These are phyloP conservation scores for Plebejus anna DNA, from an alignment of 2,888 invertebrate species.

Conservation along the genomic window DNA sequence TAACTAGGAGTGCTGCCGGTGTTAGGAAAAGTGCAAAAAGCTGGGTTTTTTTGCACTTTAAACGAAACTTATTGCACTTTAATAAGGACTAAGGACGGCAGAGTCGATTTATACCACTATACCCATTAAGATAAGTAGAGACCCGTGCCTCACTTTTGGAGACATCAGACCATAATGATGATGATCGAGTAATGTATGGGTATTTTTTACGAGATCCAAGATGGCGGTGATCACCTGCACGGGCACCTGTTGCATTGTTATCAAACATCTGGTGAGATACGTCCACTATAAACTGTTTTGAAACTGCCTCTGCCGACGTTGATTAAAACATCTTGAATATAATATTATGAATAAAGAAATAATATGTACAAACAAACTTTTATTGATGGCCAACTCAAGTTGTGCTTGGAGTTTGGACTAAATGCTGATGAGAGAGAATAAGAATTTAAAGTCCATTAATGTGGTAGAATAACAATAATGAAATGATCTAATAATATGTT, in stretches of 20 bases:
- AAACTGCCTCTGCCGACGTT: slow-evolving; percentile 1
- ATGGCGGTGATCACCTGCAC: slow-evolving; percentile 21
- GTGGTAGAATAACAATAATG: no score
- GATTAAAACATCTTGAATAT: slow-evolving; percentile 10
- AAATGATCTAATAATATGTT: no score
- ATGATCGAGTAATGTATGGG: slow-evolving; percentile 9
- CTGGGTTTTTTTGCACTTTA: no score
- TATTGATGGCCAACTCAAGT: neutral
- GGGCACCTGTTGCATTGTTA: slow-evolving; percentile 25
- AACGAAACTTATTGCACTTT: neutral
- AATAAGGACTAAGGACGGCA: no score
- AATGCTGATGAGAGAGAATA: no score
- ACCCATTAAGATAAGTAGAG: neutral
- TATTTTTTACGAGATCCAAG: slow-evolving; percentile 19
- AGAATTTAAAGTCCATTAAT: no score
- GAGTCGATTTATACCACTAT: neutral
- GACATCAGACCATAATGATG: neutral
- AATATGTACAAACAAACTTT: neutral
- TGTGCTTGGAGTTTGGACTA: no score
- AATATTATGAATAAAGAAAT: neutral
- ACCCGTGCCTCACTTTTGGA: neutral
- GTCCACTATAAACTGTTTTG: slow-evolving; percentile 4
- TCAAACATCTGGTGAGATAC: slow-evolving; percentile 24
- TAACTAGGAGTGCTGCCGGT: no score
- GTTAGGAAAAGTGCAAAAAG: no score